These are phyloP conservation scores for Eupelmus urozonus DNA, from an alignment of 2,888 invertebrate genomes.

Conservation along the genomic window DNA sequence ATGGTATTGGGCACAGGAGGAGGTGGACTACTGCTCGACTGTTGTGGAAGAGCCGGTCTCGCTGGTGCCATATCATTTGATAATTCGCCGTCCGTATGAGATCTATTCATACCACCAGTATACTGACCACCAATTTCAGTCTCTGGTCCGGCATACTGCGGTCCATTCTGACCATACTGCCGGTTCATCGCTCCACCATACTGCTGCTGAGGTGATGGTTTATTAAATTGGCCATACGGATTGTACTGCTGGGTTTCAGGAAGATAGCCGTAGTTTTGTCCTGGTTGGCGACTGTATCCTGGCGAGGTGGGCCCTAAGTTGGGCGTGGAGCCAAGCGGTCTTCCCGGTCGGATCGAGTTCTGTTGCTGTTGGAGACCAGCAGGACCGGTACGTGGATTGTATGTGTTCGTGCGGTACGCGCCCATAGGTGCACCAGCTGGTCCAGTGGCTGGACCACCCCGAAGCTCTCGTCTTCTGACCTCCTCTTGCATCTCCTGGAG, in stretches of 20 bases:
- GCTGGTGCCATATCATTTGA: conserved; percentile 69
- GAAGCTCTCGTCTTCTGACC: conserved; percentile 80
- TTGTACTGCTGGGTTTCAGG: conserved; percentile 68
- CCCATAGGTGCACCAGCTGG: conserved; percentile 19
- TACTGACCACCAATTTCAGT: conserved; percentile 23
- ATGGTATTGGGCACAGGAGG: conserved; percentile 85
- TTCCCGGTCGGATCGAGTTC: conserved; percentile 50
- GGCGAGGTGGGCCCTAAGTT: conserved; percentile 73
- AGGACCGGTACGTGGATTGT: conserved; percentile 65
- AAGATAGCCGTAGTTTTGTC: conserved; percentile 50
- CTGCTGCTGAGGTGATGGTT: conserved; percentile 63
- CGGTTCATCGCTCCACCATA: conserved; percentile 60
- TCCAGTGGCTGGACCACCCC: conserved; percentile 68
- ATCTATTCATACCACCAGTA: conserved; percentile 58
- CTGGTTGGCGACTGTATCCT: conserved; percentile 63
- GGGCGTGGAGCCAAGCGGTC: conserved; percentile 64
- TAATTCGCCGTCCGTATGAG: conserved; percentile 61
- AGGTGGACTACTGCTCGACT: conserved; percentile 77
- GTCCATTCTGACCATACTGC: conserved; percentile 64
- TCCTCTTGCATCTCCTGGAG: conserved; percentile 91
- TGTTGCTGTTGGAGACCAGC: conserved; percentile 66
- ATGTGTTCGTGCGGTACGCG: conserved; percentile 67
- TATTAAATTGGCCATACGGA: conserved; percentile 70
- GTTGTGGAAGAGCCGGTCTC: conserved; percentile 76
- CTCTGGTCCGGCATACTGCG: conserved; percentile 62